Evolutionary conservation across 2,888 invertebrate species (phyloP), one percentile per base, ranked within the genome.

Genomic region (Ophioninae sp.): DNA sequence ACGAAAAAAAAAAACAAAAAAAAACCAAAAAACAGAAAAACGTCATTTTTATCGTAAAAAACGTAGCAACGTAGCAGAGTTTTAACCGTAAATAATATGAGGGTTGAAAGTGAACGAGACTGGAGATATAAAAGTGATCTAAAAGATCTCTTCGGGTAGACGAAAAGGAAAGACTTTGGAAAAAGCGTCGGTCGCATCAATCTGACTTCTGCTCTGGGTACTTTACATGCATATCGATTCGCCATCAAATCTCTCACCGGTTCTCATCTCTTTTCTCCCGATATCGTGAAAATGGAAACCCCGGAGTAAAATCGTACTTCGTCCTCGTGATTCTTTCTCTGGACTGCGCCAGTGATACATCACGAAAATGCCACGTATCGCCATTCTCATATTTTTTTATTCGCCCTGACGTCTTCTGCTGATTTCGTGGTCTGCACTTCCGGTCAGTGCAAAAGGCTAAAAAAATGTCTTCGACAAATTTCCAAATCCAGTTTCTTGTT

Each of bases 191-290:
- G 64, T 69, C 58, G 37, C 64, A 65, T 61, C 58, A 22, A 63
- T 63, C 56, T 64, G 75, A 63, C 73, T 77, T 59, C 41, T 17
- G 44, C 64, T 71, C 44, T 44, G 8, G 71, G 56, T 68, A 77
- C 80, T 80, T 80, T 83, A 77, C 83, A 80, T 80, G 80, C 51
- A 83, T 83, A 83, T 83, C 83, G 83, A 80, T 83, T 80, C 56
- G 59, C 56, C 51, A 71, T 64, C 63, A 41, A 82, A 82, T 65
- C 72, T 61, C 39, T 59, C 17, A 17, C 68, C 41, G 44, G 39
- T 23, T 23, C 67, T 78, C 59, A 67, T 51, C 51, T 23, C 67
- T n/a, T 10, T 51, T 63, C 67, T 61, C 51, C 63, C 71, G 20
- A 13, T 22, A 61, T 22, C n/a, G 61, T 37, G 39, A 67, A 51